These are phyloP conservation scores for Ceratosolen fusciceps DNA, from an alignment of 1,140 invertebrate genomes.

Conservation along the genomic window DNA sequence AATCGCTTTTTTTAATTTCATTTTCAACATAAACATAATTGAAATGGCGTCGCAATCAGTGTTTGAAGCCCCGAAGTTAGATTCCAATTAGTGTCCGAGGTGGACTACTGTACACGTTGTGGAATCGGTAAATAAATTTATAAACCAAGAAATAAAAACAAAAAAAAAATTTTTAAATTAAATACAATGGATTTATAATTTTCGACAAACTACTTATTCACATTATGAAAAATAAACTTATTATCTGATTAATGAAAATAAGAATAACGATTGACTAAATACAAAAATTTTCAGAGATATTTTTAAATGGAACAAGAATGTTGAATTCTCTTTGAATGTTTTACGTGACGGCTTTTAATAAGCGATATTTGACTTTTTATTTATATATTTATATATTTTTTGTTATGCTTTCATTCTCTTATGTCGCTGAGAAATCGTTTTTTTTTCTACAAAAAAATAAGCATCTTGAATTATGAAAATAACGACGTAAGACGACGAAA, in stretches of 20 bases:
- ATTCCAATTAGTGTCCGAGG: background rate
- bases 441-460: slow-evolving; percentile 51
- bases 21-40: background rate
- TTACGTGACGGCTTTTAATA: slow-evolving; percentile 32
- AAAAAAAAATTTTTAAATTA: slow-evolving; percentile 14
- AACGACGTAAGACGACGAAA: slow-evolving; percentile 43
- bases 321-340: slow-evolving; percentile 34
- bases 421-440: slow-evolving; percentile 44
- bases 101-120: slow-evolving; percentile 18
- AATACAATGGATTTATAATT: slow-evolving; percentile 26
- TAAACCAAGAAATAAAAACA: slow-evolving; percentile 33
- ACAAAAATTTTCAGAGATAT: slow-evolving; percentile 43
- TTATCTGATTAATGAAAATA: slow-evolving; percentile 16
- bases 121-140: slow-evolving; percentile 47
- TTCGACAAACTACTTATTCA: background rate
- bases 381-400: slow-evolving; percentile 34
- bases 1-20: background rate
- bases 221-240: slow-evolving; percentile 7
- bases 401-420: slow-evolving; percentile 46
- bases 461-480: slow-evolving; percentile 51
- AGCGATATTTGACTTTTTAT: slow-evolving; percentile 46
- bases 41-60: background rate
- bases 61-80: background rate
- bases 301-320: slow-evolving; percentile 39
- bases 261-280: background rate